Evolutionary conservation across 2,113 vertebrate genomes (phyloP).

Genomic region (Chloropsis hardwickii): DNA sequence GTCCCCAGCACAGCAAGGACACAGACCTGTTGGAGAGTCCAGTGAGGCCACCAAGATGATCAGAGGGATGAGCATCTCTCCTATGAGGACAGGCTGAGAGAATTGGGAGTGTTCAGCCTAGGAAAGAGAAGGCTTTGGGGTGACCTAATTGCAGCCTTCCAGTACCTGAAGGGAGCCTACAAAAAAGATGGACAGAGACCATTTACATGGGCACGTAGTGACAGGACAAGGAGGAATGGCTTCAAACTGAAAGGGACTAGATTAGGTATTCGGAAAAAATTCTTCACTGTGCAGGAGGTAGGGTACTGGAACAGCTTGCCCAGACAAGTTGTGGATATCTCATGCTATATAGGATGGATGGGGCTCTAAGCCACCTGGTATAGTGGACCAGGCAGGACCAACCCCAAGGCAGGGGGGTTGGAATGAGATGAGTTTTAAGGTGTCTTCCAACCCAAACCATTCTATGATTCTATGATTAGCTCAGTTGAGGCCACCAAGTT

Average conservation of each 20-base stretch:
- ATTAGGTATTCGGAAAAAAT: background rate
- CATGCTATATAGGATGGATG: background rate
- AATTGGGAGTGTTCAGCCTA: fast-evolving
- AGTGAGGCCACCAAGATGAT: background rate
- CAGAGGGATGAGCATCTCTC: background rate
- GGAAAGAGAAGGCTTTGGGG: background rate
- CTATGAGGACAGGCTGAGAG: background rate
- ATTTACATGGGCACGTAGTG: background rate
- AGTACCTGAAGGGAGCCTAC: background rate
- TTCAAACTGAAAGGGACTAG: background rate
- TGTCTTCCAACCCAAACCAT: background rate
- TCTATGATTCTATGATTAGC: background rate
- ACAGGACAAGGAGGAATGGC: background rate
- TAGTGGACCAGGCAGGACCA: too few relatives aligned
- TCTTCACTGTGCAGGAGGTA: background rate
- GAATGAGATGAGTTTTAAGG: background rate
- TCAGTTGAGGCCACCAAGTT: background rate
- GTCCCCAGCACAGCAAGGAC: background rate
- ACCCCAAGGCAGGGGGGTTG: fast-evolving
- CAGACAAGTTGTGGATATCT: background rate
- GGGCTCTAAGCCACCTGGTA: background rate
- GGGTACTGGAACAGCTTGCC: background rate
- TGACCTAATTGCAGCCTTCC: background rate
- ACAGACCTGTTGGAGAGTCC: background rate
- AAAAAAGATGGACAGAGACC: background rate